Conservation (phyloP, 2,113 vertebrate species). For the Ptilonorhynchus violaceus region DNA sequence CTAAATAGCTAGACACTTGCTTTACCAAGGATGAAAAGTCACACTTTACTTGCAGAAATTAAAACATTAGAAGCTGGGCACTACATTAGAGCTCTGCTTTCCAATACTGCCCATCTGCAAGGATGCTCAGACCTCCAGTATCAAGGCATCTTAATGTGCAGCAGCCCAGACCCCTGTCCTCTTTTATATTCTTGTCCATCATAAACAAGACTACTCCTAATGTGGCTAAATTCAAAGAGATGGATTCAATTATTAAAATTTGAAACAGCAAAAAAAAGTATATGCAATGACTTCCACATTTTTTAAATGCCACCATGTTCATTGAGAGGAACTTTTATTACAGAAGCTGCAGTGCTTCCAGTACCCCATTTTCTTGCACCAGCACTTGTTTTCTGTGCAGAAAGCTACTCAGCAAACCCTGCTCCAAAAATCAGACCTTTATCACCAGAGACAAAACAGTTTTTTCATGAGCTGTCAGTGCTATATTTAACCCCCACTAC, state of each 20-base stretch:
- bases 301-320: background rate
- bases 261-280: background rate
- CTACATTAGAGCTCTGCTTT: background rate
- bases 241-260: background rate
- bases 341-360: background rate
- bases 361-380: background rate
- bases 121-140: background rate
- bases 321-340: background rate
- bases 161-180: background rate
- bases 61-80: slow-evolving; percentile 9
- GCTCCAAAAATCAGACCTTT: background rate
- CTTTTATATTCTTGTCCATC: background rate
- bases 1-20: slow-evolving; percentile 10
- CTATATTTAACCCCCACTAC: background rate
- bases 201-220: background rate
- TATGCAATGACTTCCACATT: background rate
- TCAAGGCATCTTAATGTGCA: background rate
- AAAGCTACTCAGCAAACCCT: background rate
- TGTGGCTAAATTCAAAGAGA: background rate
- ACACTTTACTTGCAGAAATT: slow-evolving; percentile 37
- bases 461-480: background rate
- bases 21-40: slow-evolving; percentile 1
- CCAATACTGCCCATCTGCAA: background rate
- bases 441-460: background rate
- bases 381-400: background rate